Evolutionary conservation across 2,113 vertebrate genomes (phyloP).

Genomic region (Ancistrus triradiatus): DNA sequence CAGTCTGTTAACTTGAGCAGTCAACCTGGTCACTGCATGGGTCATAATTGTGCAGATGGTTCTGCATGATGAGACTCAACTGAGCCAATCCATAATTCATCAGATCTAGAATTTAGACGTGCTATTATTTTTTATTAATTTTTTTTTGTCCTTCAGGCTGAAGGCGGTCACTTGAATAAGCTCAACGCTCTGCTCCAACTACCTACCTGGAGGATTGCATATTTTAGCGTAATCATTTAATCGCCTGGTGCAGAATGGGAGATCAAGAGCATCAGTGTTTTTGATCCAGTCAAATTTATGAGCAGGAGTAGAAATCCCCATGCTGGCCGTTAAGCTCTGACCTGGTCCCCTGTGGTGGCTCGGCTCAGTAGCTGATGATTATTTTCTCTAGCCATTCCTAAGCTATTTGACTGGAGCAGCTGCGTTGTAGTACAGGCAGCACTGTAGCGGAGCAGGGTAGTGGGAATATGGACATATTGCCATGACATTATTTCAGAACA

Average conservation of each 20-base stretch:
- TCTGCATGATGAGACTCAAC: slow-evolving; percentile 7
- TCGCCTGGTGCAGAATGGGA: slow-evolving; percentile 20
- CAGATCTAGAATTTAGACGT: slow-evolving; percentile 1
- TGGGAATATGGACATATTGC: slow-evolving; percentile 23
- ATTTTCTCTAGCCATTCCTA: slow-evolving; percentile 41
- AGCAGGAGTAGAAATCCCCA: slow-evolving; percentile 30
- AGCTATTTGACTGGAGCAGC: slow-evolving; percentile 34
- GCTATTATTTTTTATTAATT: not conserved
- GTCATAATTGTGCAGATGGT: slow-evolving; percentile 11
- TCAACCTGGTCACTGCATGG: slow-evolving; percentile 16
- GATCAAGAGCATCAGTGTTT: slow-evolving; percentile 17
- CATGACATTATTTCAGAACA: slow-evolving; percentile 36
- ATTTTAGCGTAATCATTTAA: slow-evolving; percentile 38
- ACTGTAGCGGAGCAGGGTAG: not conserved
- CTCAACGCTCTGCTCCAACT: not conserved
- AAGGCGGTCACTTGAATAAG: slow-evolving; percentile 14
- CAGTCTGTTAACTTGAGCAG: slow-evolving; percentile 16
- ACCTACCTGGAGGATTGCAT: slow-evolving; percentile 28
- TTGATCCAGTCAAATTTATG: slow-evolving; percentile 38
- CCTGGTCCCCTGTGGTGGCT: slow-evolving; percentile 23
- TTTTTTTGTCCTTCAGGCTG: slow-evolving; percentile 16
- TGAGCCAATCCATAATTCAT: slow-evolving; percentile 28
- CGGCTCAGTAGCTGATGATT: slow-evolving; percentile 38
- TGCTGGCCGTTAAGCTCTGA: slow-evolving; percentile 18
- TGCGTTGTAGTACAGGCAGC: slow-evolving; percentile 4